Evolutionary conservation across 2,113 vertebrate genomes (phyloP).

Genomic region (Nerophis ophidion): DNA sequence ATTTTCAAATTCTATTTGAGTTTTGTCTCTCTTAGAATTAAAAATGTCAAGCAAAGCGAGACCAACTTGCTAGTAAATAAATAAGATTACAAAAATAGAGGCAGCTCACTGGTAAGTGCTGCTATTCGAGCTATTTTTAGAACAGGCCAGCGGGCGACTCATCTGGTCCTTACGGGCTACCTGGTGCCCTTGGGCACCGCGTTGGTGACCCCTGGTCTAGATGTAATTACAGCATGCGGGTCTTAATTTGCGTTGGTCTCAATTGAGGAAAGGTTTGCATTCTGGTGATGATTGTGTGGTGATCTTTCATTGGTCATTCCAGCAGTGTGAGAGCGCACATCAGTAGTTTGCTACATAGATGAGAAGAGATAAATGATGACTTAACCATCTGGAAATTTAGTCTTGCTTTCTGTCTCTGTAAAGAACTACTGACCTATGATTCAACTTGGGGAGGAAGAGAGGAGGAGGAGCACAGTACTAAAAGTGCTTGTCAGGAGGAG

Average conservation of each 20-base stretch:
- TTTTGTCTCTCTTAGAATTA: no score
- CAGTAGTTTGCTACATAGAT: conserved; percentile 10
- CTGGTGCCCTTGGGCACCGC: no score
- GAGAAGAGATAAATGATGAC: conserved; percentile 10
- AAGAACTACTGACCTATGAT: conserved; percentile 8
- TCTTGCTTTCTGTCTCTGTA: neutral
- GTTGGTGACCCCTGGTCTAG: no score
- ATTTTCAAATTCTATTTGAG: no score
- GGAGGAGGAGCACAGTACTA: neutral
- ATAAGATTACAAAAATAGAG: no score
- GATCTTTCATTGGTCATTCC: conserved; percentile 3
- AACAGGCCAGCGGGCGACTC: no score
- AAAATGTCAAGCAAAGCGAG: no score
- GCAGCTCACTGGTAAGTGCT: no score
- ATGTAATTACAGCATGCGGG: neutral
- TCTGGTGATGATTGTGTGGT: neutral
- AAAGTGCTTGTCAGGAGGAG: conserved; percentile 5
- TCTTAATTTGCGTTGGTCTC: neutral
- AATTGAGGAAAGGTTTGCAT: neutral
- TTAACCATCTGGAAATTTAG: conserved; percentile 8
- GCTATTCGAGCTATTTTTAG: no score
- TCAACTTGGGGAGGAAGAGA: conserved; percentile 2
- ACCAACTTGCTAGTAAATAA: no score
- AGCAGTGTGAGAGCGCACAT: conserved; percentile 1
- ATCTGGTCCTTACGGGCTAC: no score